Conservation (phyloP, 2,888 invertebrate genomes). For the Mantis religiosa region DNA sequence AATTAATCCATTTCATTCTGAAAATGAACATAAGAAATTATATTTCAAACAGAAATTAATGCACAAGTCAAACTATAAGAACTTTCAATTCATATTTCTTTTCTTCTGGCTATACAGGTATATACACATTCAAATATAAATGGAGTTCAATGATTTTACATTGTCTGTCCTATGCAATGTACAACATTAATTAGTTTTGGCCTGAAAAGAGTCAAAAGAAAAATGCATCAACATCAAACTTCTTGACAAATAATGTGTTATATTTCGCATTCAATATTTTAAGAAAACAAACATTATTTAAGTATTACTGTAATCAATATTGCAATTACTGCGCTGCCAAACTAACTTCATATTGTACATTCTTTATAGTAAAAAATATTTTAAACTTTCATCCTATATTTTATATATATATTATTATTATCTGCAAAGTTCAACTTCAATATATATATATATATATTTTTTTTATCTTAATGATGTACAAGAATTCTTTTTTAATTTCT, state of each 20-base stretch:
- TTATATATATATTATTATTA: constrained; percentile 1
- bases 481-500: neutral
- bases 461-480: neutral
- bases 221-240: neutral
- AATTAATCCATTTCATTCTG: neutral
- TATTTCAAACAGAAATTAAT: neutral
- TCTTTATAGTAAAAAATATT: constrained; percentile 8
- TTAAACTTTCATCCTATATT: neutral
- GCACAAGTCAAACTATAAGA: neutral
- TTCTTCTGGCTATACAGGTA: neutral
- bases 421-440: constrained; percentile 4
- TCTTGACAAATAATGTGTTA: neutral
- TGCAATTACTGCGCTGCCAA: neutral
- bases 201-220: neutral
- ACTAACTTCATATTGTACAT: neutral
- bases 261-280: neutral
- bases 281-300: neutral
- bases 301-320: neutral
- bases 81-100: neutral
- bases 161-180: neutral
- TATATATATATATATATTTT: constrained; percentile 1
- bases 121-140: neutral
- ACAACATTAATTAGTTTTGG: neutral
- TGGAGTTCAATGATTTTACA: neutral
- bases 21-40: neutral